Evolutionary conservation across 2,797 vertebrate species (phyloP), one percentile per base, ranked within the genome.

Genomic region (Balearica regulorum): DNA sequence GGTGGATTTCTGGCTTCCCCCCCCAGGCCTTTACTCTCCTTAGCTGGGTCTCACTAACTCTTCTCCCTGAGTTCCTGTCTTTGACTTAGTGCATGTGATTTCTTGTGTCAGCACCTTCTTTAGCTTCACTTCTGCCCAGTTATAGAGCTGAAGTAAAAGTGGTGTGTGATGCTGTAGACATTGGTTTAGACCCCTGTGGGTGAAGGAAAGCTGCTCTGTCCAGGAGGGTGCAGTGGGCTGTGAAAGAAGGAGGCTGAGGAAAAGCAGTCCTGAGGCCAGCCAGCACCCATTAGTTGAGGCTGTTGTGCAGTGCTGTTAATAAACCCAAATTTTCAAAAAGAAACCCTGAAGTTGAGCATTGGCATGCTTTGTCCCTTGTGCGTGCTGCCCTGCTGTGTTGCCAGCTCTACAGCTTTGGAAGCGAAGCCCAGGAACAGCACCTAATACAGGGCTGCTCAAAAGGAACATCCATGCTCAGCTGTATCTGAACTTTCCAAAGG

Each of bases 391-490:
- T 48, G 53, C 41, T 2, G 8, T 26, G 35, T 26, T 28, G 16
- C 44, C 64, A 1, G 0, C 39, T 83, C 48, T 44, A 9, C 2
- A 2, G 55, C 54, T 85, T 58, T 69, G 16, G 39, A 62, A 61
- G 64, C 35, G n/a, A 68, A 61, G 46, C 8, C 51, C 10, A 37
- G 33, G 16, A 70, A 21, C 21, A 69, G 39, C 48, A 60, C 16
- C 44, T 51, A 12, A 21, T 10, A 10, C 3, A 68, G 43, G 13
- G 37, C 61, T 75, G 41, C 54, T 78, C 26, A 49, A 37, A 62
- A 60, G 4, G 3, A 89, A 65, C 12, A 16, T 26, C 13, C 4
- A 3, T 0, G 0, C 13, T 43, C 4, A 1, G 55, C n/a, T 1
- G 1, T 66, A 58, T 25, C 20, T 35, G 20, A 58, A n/a, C 16